A percentile compares a stretch with the other conserved stretches of the same genome.
phyloP scores from a whole-genome alignment of 2,888 invertebrate species.

The Lepidochrysops patricia region DNA sequence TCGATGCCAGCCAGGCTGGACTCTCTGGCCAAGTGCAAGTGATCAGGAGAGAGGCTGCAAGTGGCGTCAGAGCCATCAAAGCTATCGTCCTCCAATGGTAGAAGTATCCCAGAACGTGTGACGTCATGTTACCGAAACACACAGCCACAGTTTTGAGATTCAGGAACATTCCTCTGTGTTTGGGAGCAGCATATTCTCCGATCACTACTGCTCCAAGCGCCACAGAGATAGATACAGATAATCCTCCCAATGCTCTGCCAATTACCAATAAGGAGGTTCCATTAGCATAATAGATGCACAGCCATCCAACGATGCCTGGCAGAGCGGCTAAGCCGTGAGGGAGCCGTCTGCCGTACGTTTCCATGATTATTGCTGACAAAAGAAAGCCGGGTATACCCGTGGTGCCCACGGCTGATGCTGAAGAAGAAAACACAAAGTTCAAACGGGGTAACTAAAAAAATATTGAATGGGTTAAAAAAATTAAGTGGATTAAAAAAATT shows the following conservation, averaged over 20 bases:
- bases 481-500: too few relatives aligned
- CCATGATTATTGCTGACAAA: slow-evolving; percentile 39
- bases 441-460: too few relatives aligned
- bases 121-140: slow-evolving; percentile 36
- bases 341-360: slow-evolving; percentile 36
- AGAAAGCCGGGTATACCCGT: slow-evolving; percentile 36
- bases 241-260: slow-evolving; percentile 37
- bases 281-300: slow-evolving; percentile 35
- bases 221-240: slow-evolving; percentile 34
- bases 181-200: slow-evolving; percentile 47
- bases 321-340: slow-evolving; percentile 34
- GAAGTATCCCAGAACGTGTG: slow-evolving; percentile 35
- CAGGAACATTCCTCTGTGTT: slow-evolving; percentile 43
- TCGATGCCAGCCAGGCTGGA: slow-evolving; percentile 76
- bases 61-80: slow-evolving; percentile 32
- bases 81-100: slow-evolving; percentile 40
- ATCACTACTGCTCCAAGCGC: slow-evolving; percentile 42
- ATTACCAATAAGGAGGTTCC: slow-evolving; percentile 32
- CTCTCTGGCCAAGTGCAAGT: slow-evolving; percentile 73
- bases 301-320: slow-evolving; percentile 42
- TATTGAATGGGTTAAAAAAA: too few relatives aligned
- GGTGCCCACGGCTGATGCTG: slow-evolving; percentile 39
- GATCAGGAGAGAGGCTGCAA: slow-evolving; percentile 31
- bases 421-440: slow-evolving; percentile 16
- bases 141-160: slow-evolving; percentile 43